Conservation (phyloP, 2,113 vertebrate genomes). For the Trinectes maculatus region DNA sequence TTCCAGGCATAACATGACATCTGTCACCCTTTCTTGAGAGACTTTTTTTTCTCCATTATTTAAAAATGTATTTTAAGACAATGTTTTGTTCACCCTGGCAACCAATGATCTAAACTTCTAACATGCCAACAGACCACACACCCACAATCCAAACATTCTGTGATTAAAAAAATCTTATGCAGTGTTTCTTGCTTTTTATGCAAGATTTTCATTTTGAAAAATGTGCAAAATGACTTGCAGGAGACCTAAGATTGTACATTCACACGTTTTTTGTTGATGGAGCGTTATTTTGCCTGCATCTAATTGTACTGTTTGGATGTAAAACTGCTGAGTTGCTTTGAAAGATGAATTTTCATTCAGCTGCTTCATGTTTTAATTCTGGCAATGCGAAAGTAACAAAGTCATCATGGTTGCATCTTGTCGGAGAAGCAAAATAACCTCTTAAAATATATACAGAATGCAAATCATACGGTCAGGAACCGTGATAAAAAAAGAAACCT, state of each 20-base stretch:
- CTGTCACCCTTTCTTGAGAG: no score
- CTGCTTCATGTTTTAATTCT: constrained; percentile 23
- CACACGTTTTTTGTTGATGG: not conserved
- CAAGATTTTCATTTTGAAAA: not conserved
- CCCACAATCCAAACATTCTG: not conserved
- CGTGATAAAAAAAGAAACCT: constrained; percentile 15
- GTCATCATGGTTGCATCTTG: constrained; percentile 28
- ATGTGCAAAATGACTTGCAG: not conserved
- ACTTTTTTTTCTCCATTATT: not conserved
- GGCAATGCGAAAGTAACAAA: constrained; percentile 21
- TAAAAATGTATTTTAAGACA: not conserved
- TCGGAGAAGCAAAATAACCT: constrained; percentile 21
- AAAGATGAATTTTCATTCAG: constrained; percentile 5
- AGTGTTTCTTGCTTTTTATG: not conserved
- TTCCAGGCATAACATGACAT: no score
- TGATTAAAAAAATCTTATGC: not conserved
- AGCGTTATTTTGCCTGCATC: not conserved
- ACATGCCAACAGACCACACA: not conserved
- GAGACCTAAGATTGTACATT: not conserved
- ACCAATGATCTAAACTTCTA: not conserved
- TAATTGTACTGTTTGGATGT: not conserved
- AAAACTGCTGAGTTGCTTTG: not conserved
- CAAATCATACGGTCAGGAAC: constrained; percentile 37
- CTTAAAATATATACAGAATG: constrained; percentile 44
- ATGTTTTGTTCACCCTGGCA: not conserved